A percentile compares a stretch with the other conserved stretches of the same genome.
These are phyloP conservation scores for Antheraea yamamai DNA, from an alignment of 2,888 invertebrate species.

Conservation along the genomic window DNA sequence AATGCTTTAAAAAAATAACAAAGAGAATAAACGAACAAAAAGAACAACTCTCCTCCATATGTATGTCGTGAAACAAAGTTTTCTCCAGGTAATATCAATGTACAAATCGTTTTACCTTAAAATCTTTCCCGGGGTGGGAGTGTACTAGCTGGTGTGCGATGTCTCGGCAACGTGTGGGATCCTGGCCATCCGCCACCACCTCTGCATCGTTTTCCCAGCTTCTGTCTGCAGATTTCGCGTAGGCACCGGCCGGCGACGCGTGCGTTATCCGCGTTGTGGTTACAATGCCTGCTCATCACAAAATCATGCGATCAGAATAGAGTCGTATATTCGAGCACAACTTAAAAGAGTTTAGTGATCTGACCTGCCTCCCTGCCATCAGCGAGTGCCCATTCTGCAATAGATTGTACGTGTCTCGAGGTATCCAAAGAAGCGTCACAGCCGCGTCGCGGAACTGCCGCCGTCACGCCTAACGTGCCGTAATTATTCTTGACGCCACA, in stretches of 20 bases:
- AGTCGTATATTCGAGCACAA: background rate
- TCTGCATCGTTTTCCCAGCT: slow-evolving; percentile 86
- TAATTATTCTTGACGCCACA: slow-evolving; percentile 85
- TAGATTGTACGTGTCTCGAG: slow-evolving; percentile 82
- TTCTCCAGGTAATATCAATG: background rate
- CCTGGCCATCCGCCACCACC: slow-evolving; percentile 59
- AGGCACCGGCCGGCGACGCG: slow-evolving; percentile 87
- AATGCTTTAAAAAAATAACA: background rate
- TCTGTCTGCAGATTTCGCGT: slow-evolving; percentile 85
- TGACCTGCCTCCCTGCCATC: slow-evolving; percentile 62
- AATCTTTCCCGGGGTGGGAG: slow-evolving; percentile 82
- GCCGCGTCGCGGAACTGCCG: slow-evolving; percentile 79
- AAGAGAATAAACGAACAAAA: background rate
- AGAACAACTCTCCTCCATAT: background rate
- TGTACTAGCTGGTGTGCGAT: slow-evolving; percentile 87
- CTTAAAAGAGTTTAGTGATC: background rate
- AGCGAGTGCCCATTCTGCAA: slow-evolving; percentile 84
- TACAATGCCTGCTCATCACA: slow-evolving; percentile 79
- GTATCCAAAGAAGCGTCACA: slow-evolving; percentile 80
- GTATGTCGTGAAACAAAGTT: background rate
- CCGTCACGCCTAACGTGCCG: slow-evolving; percentile 84
- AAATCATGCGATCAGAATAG: background rate
- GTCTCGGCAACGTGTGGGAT: slow-evolving; percentile 82
- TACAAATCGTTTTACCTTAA: slow-evolving; percentile 76
- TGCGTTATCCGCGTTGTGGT: slow-evolving; percentile 90